Evolutionary conservation across 1,140 invertebrate genomes (phyloP).

Genomic region (Thalassaphorura encarpata): DNA sequence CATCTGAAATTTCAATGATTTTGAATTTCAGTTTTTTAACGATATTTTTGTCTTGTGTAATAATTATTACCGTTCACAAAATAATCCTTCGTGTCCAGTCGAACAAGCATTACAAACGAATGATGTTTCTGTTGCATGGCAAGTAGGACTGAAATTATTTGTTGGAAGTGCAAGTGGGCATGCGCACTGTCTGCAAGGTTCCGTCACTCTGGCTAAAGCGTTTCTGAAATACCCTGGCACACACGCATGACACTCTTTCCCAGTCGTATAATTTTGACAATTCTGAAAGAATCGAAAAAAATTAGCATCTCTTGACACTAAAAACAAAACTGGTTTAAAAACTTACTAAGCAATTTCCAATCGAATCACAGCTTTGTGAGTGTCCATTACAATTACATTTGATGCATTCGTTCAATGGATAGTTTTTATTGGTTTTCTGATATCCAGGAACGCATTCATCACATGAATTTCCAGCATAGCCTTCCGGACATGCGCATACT

Average conservation of each 20-base stretch:
- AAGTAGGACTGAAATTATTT: slow-evolving; percentile 84
- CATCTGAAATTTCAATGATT: slow-evolving; percentile 48
- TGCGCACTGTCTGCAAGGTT: slow-evolving; percentile 74
- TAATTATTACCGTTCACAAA: slow-evolving; percentile 25
- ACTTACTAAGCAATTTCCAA: slow-evolving; percentile 65
- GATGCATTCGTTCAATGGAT: slow-evolving; percentile 53
- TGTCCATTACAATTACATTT: slow-evolving; percentile 85
- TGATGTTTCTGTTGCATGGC: slow-evolving; percentile 55
- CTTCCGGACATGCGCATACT: slow-evolving; percentile 44
- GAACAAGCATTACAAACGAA: slow-evolving; percentile 85
- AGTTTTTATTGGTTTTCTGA: slow-evolving; percentile 44
- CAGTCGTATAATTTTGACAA: slow-evolving; percentile 60
- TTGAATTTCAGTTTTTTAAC: neutral
- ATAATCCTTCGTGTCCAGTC: slow-evolving; percentile 69
- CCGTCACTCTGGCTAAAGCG: slow-evolving; percentile 55
- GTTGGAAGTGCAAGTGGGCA: slow-evolving; percentile 62
- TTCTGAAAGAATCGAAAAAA: slow-evolving; percentile 37
- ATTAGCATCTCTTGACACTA: no score
- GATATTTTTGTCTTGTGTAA: neutral
- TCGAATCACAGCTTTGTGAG: slow-evolving; percentile 66
- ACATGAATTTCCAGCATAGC: slow-evolving; percentile 70
- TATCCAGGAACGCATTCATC: slow-evolving; percentile 75
- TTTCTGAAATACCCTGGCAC: slow-evolving; percentile 84
- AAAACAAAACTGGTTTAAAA: neutral
- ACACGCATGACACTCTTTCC: slow-evolving; percentile 73